phyloP scores from a whole-genome alignment of 64 coral and sea anemone genomes.

The Trachythela sp. region DNA sequence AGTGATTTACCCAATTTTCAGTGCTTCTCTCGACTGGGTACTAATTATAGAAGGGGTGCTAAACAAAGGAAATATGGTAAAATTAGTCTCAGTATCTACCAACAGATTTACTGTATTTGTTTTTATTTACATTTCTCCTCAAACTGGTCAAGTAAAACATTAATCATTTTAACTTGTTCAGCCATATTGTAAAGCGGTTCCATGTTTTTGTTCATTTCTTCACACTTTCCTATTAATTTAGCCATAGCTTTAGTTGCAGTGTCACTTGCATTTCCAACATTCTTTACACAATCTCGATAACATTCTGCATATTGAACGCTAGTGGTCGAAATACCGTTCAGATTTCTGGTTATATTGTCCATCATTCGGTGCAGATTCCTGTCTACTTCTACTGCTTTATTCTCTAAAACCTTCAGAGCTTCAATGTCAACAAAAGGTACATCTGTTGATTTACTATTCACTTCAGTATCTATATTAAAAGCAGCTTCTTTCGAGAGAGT shows the following conservation, averaged over 20 bases:
- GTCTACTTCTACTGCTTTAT: neutral
- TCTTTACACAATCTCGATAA: neutral
- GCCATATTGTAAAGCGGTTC: neutral
- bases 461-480: neutral
- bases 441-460: neutral
- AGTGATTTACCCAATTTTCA: too few species aligned
- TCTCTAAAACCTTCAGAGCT: neutral
- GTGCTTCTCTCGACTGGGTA: too few species aligned
- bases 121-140: neutral
- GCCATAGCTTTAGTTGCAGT: neutral
- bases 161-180: neutral
- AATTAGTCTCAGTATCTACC: too few species aligned
- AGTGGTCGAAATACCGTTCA: neutral
- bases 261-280: neutral
- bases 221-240: conserved; percentile 4
- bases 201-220: conserved; percentile 5
- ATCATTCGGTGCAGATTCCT: neutral
- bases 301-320: neutral
- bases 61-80: too few species aligned
- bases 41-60: too few species aligned
- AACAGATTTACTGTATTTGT: neutral
- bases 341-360: neutral
- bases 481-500: neutral
- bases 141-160: neutral
- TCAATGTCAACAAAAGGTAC: neutral